Conservation (phyloP, 1,140 invertebrate genomes). For the Bombus difficillimus region DNA sequence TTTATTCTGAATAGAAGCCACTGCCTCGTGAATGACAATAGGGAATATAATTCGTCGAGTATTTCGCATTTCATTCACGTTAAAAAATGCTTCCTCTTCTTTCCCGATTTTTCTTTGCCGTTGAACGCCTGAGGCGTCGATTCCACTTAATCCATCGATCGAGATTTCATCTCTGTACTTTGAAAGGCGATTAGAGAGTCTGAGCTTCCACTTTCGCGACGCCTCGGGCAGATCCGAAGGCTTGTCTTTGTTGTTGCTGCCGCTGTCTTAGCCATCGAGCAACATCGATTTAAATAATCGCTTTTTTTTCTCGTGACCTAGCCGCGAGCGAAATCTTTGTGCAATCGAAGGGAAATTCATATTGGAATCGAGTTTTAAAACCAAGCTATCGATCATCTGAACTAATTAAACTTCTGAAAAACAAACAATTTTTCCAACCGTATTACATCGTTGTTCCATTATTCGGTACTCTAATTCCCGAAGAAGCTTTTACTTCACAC, state of each 20-base stretch:
- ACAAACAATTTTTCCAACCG: not conserved
- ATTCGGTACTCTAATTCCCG: no score
- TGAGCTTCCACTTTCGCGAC: slow-evolving; percentile 36
- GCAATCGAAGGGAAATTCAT: slow-evolving; percentile 11
- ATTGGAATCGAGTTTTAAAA: not conserved
- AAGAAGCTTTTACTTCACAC: no score
- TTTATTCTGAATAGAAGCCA: not conserved
- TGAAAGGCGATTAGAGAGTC: slow-evolving; percentile 52
- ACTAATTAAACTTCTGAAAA: not conserved
- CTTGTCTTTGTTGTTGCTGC: slow-evolving; percentile 38
- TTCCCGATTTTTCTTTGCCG: not conserved
- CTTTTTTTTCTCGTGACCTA: not conserved
- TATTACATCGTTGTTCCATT: not conserved
- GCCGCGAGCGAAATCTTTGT: not conserved
- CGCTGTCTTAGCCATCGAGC: slow-evolving; percentile 21
- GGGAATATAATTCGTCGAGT: not conserved
- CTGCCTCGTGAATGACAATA: not conserved
- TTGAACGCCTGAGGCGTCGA: slow-evolving; percentile 15
- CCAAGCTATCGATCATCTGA: not conserved
- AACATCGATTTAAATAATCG: slow-evolving; percentile 50
- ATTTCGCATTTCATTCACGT: not conserved
- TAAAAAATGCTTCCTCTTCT: not conserved
- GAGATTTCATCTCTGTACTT: slow-evolving; percentile 51
- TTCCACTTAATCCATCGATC: slow-evolving; percentile 50
- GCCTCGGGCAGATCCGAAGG: slow-evolving; percentile 22